Conservation (phyloP, 2,888 invertebrate genomes). For the Macaria notata region DNA sequence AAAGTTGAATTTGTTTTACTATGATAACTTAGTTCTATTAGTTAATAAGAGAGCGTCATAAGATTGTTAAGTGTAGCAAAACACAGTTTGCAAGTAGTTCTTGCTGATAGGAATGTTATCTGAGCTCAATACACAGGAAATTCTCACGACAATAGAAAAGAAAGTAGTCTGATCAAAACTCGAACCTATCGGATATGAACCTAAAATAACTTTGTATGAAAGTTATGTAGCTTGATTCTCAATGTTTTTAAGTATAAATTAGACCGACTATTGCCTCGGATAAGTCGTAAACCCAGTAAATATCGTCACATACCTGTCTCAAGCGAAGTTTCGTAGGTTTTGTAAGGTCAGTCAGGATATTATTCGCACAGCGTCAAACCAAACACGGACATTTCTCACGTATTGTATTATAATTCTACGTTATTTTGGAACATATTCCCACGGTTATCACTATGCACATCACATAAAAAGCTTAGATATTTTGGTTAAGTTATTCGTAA, state of each 20-base stretch:
- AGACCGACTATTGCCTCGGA: background rate
- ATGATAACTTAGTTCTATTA: too few species aligned
- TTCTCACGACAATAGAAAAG: conserved; percentile 14
- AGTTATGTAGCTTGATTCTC: too few species aligned
- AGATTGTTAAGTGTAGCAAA: too few species aligned
- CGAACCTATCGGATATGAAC: too few species aligned
- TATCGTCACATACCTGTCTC: conserved; percentile 39
- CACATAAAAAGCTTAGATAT: conserved; percentile 73
- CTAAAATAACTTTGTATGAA: too few species aligned
- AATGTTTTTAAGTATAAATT: background rate
- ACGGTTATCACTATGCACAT: conserved; percentile 66
- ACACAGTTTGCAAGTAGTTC: too few species aligned
- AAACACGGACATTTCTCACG: conserved; percentile 51
- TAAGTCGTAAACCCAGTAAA: conserved; percentile 12
- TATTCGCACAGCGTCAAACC: conserved; percentile 41
- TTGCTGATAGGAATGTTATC: too few species aligned
- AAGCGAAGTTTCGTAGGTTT: conserved; percentile 30
- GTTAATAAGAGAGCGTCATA: too few species aligned
- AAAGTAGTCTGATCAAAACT: conserved; percentile 25
- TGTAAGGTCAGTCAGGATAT: conserved; percentile 41
- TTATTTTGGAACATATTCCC: conserved; percentile 53
- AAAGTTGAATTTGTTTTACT: too few species aligned
- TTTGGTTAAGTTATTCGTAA: conserved; percentile 75
- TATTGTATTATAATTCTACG: conserved; percentile 57
- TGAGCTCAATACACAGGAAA: background rate